These are phyloP conservation scores for Picus viridis DNA, from an alignment of 2,797 vertebrate species.

Conservation along the genomic window DNA sequence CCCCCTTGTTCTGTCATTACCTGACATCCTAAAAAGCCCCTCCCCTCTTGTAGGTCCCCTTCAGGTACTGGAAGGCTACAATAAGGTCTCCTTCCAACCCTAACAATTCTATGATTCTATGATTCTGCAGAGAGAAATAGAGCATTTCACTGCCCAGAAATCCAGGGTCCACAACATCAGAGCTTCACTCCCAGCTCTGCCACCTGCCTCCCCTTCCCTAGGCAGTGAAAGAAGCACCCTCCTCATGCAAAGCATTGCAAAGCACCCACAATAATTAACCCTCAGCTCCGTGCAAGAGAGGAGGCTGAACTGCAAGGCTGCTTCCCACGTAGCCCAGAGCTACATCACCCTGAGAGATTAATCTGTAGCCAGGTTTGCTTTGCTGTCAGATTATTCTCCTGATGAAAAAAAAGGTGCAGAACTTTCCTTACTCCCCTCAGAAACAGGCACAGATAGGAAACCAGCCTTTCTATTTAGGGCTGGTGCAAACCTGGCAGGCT, in stretches of 20 bases:
- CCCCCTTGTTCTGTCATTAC: no score
- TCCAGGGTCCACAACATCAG: no score
- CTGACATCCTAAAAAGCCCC: no score
- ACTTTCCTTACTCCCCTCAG: rapidly evolving
- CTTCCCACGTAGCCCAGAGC: neutral
- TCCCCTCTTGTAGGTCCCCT: no score
- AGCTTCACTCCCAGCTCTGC: neutral
- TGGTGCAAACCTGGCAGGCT: neutral
- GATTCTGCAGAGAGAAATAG: neutral
- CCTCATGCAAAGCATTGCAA: rapidly evolving
- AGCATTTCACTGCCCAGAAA: neutral
- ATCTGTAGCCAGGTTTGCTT: neutral
- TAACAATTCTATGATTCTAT: no score
- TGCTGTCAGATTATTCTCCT: neutral
- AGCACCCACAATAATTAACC: neutral
- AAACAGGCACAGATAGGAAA: neutral
- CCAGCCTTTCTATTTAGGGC: neutral
- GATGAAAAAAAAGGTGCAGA: neutral
- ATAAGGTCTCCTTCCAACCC: no score
- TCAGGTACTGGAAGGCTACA: no score
- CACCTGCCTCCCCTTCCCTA: neutral
- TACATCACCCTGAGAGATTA: neutral
- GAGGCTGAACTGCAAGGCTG: neutral
- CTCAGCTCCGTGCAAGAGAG: neutral
- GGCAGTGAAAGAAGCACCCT: neutral